phyloP scores from a whole-genome alignment of 2,797 vertebrate species.

The Sebastes paucispinis region DNA sequence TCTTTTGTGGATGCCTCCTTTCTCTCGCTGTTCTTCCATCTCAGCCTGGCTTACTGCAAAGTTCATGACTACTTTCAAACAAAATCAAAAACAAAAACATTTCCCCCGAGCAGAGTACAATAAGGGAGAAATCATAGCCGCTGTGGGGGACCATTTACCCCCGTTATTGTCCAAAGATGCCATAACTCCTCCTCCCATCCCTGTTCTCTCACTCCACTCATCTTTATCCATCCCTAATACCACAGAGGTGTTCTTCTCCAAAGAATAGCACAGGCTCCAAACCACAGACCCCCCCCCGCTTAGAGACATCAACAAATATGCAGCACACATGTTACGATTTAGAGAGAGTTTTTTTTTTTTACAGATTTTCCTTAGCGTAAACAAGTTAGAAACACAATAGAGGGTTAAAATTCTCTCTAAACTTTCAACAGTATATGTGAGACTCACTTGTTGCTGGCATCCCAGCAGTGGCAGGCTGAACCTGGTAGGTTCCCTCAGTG shows the following conservation, averaged over 20 bases:
- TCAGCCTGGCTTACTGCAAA: background rate
- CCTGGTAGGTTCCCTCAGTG: conserved; percentile 75
- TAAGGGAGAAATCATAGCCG: background rate
- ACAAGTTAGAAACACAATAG: background rate
- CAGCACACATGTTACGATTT: background rate
- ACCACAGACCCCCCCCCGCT: conserved; percentile 11
- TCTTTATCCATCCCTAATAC: conserved; percentile 8
- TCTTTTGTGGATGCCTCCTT: background rate
- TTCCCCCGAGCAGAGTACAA: background rate
- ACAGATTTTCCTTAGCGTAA: background rate
- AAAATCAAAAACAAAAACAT: background rate
- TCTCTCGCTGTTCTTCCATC: background rate
- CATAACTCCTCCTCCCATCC: conserved; percentile 1
- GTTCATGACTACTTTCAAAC: conserved; percentile 13
- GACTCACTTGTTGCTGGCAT: conserved; percentile 78
- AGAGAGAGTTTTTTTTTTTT: background rate
- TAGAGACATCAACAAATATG: background rate
- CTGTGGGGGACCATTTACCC: background rate
- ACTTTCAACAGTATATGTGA: background rate
- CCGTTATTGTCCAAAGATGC: background rate
- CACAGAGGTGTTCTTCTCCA: background rate
- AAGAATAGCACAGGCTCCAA: background rate
- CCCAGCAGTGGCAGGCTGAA: conserved; percentile 45
- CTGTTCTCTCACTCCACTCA: background rate
- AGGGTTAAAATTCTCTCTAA: background rate